Base-by-base conservation (phyloP, 2,888 invertebrate species). In the Toxonevra muliebris region DNA sequence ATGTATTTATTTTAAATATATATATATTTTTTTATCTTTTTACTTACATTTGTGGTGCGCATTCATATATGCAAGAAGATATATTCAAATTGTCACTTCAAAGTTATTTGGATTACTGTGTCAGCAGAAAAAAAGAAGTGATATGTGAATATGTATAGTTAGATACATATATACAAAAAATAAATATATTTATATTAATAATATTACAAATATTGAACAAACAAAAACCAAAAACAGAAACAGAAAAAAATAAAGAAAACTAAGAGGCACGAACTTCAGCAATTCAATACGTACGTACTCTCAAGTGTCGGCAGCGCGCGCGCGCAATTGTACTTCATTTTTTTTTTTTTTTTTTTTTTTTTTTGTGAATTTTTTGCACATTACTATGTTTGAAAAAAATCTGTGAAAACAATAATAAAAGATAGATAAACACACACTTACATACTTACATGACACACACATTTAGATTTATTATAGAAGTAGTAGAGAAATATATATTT, bases 71-170 rank as follows among this genome's bases (percentile, higher is more conserved):
- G 41, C 54, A 41, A 30, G 55, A 54, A 19, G 60, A 72, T 65
- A 30, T 30, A 67, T 70, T 59, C 48, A 62, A 71, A 72, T 70
- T 61, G 62, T 66, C 62, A 69, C 40, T 52, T 53, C 65, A 65
- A 63, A 73, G 70, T 70, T 77, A 81, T 81, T 76, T 76, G 80
- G 81, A 75, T 79, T 74, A 79, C 72, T 75, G 72, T 75, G 75
- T 74, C 79, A 79, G 77, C 74, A 73, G 69, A 75, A 76, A 76
- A 70, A 30, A 30, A 30, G 30, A 30, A 65, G 69, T 70, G 67
- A 61, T 62, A 65, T 43, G 43, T 20, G 12, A n/a, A 58, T 45
- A 59, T 17, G 8, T 15, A 19, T 9, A 12, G 10, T 19, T 2
- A 11, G 2, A 40, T 15, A 61, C n/a, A 41, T 9, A 61, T 2